A percentile compares a stretch with the other conserved stretches of the same genome.
Evolutionary conservation across 2,797 vertebrate genomes (phyloP).

Genomic region (Lepus oiostolus): DNA sequence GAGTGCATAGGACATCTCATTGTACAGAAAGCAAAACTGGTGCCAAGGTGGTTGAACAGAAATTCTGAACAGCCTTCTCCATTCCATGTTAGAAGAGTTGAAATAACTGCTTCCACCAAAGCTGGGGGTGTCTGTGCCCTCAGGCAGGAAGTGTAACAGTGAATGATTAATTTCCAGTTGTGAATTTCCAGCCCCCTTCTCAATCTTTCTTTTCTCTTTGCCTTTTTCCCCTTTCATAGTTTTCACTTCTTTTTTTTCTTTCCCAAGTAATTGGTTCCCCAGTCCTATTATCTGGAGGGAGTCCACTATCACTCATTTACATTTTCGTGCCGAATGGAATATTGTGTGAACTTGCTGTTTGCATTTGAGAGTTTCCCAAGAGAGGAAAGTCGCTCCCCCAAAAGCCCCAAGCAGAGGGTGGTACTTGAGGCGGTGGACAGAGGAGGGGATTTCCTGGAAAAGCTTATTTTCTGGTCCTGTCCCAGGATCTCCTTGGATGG

Average conservation of each 20-base stretch:
- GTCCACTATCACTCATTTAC: background rate
- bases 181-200: background rate
- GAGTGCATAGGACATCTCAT: background rate
- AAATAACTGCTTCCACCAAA: background rate
- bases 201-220: background rate
- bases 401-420: no score
- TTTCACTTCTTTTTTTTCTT: constrained; percentile 24
- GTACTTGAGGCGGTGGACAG: no score
- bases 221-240: background rate
- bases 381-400: background rate
- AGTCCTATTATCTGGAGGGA: background rate
- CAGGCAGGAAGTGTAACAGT: background rate
- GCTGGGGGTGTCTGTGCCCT: background rate
- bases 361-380: background rate
- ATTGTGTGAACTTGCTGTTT: background rate
- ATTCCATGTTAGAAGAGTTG: background rate
- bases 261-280: background rate
- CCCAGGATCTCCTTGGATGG: background rate
- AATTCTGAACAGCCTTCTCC: constrained; percentile 12
- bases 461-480: background rate
- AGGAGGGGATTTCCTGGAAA: background rate
- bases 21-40: background rate
- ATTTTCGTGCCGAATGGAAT: background rate
- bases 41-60: background rate
- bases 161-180: background rate